Base-by-base conservation (phyloP, 2,888 invertebrate genomes). In the Scaptomyza tumidula region DNA sequence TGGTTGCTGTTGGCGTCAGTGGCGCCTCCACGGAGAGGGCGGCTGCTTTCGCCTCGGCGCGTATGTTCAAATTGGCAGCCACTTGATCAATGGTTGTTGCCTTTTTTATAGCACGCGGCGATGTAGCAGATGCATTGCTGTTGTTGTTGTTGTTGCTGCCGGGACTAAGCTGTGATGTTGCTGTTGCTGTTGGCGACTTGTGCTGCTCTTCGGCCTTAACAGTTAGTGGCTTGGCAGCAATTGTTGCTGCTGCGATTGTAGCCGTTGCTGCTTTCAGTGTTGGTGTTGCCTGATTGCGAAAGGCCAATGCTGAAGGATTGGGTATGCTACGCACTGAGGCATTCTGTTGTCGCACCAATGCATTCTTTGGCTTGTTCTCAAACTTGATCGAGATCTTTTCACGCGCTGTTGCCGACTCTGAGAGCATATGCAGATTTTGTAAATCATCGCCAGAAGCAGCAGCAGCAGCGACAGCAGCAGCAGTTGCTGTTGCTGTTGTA, bases 321-420 rank as follows among this genome's bases (percentile, higher is more conserved):
- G 95, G 94, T 71, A 95, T 95, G 78, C 94, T 94, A 44, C 95
- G 91, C 29, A 95, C 94, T 24, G 93, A 94, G 62, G 94, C 94
- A 84, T 94, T 95, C 70, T 92, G 92, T 14, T 91, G 92, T 13
- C 88, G 93, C 16, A 91, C 84, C 62, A 10, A 88, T 71, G 76
- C 83, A 55, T 81, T 84, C 56, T 88, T 88, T 52, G 87, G 78
- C 76, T 91, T 91, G 92, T 93, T 67, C 69, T 87, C 71, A 72
- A 80, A 52, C 80, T 63, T 70, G 19, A 50, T 50, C 50, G 91
- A 88, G 56, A 92, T 90, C 76, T 92, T 92, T 60, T 92, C 92
- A 27, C 92, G 86, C 44, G 88, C 88, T 19, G 90, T 92, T 3
- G 92, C 92, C 31, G 92, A 92, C 45, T 92, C 92, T 0, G 91